phyloP scores from a whole-genome alignment of 2,888 invertebrate species.

The Cephus rjabovi region DNA sequence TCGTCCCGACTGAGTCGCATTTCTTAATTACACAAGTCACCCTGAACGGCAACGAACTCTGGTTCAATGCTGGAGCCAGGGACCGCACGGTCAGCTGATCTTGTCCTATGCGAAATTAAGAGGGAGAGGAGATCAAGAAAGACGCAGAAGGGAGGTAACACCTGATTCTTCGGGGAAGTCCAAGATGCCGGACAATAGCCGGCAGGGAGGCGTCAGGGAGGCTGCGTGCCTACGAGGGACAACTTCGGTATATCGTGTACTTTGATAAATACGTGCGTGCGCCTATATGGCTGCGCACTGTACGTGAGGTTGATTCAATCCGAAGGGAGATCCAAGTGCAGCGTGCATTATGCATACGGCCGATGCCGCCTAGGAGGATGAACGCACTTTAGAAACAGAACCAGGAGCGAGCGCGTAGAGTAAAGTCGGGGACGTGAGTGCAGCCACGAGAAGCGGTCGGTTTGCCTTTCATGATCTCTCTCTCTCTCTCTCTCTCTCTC shows the following conservation, averaged over 20 bases:
- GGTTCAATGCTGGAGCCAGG: not conserved
- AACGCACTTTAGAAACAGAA: slow-evolving; percentile 22
- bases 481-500: no score
- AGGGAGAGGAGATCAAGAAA: not conserved
- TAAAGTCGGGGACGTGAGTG: not conserved
- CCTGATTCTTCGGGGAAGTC: not conserved
- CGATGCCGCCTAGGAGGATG: slow-evolving; percentile 9
- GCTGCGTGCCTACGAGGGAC: not conserved
- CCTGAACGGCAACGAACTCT: no score
- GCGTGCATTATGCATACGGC: slow-evolving; percentile 24
- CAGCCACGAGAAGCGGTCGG: not conserved
- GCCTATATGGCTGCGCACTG: slow-evolving; percentile 24
- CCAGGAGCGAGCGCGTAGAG: not conserved
- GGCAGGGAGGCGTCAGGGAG: not conserved
- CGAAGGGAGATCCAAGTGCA: slow-evolving; percentile 11
- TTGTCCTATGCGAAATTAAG: not conserved
- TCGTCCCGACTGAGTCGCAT: not conserved
- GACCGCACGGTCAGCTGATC: not conserved
- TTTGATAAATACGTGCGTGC: not conserved
- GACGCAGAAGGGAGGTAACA: not conserved
- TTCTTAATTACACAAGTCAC: not conserved
- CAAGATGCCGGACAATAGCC: not conserved
- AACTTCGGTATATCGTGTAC: not conserved
- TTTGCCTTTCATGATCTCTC: not conserved
- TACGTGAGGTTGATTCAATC: slow-evolving; percentile 37